A percentile compares a stretch with the other conserved stretches of the same genome.
These are phyloP conservation scores for Diachrysia chrysitis DNA, from an alignment of 2,888 invertebrate genomes.

Conservation along the genomic window DNA sequence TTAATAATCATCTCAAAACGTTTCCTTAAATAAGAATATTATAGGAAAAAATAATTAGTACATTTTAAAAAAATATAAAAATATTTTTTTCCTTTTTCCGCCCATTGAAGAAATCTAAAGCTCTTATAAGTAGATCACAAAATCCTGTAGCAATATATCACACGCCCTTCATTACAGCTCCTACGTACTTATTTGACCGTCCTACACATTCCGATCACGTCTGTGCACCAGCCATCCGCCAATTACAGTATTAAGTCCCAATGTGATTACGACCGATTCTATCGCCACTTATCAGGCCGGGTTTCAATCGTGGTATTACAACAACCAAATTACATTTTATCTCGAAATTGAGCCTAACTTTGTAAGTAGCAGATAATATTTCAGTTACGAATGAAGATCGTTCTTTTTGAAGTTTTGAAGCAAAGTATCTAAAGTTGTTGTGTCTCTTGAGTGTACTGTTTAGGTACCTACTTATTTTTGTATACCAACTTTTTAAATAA, in stretches of 20 bases:
- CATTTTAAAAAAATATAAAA: too few species aligned
- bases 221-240: constrained; percentile 11
- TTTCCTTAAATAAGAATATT: too few species aligned
- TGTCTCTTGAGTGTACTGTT: too few species aligned
- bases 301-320: constrained; percentile 17
- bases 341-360: constrained; percentile 7
- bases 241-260: constrained; percentile 36
- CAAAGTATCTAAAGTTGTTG: background rate
- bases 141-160: background rate
- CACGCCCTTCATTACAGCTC: constrained; percentile 3
- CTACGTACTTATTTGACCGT: background rate
- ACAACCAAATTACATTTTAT: constrained; percentile 28
- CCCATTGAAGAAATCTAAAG: too few species aligned
- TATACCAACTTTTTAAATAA: too few species aligned
- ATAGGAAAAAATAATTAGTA: too few species aligned
- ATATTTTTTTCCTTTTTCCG: too few species aligned
- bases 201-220: constrained; percentile 18
- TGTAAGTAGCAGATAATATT: background rate
- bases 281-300: constrained; percentile 24
- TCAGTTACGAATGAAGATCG: background rate
- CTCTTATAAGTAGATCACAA: background rate
- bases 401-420: too few species aligned
- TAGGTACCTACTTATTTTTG: too few species aligned
- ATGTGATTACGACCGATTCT: constrained; percentile 22
- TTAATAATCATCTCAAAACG: too few species aligned